Evolutionary conservation across 2,113 vertebrate species (phyloP), one percentile per base, ranked within the genome.

Genomic region (Paedocypris sp.): DNA sequence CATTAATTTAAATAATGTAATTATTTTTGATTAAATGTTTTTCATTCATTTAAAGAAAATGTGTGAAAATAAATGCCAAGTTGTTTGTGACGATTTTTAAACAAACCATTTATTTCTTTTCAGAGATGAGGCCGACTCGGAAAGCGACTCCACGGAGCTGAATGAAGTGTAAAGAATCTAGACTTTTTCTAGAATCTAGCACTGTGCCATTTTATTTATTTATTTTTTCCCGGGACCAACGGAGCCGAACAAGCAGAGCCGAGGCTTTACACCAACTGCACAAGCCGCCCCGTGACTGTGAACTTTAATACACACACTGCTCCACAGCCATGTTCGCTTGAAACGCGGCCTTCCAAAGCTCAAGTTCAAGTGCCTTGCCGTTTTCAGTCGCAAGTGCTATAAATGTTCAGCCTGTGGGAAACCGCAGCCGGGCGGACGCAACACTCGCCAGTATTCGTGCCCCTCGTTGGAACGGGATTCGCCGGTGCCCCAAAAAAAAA

Each of bases 71-170:
- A n/a, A n/a, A n/a, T n/a, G n/a, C n/a, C n/a, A n/a, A n/a, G 3
- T 51, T 11, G 6, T 43, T 6, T 18, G 6, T 43, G 1, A 23
- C 4, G n/a, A n/a, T n/a, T n/a, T n/a, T n/a, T n/a, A n/a, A n/a
- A n/a, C n/a, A n/a, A n/a, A n/a, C n/a, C n/a, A n/a, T 18, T 7
- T 4, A 9, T 29, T 41, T 3, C 62, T 13, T 50, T 35, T 2
- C 74, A 87, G 85, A 69, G 82, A 56, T 2, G 82, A 83, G 18
- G 35, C 59, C 0, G 80, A 85, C 50, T 84, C 84, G 2, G 82
- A 85, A 28, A 70, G 71, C 0, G 82, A 83, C 26, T 80, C 79
- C 0, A 65, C 76, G 46, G 84, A 86, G 54, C 36, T 46, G 25
- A 72, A 68, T 31, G 42, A 75, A 19, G 62, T 75, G 22, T 87